These are phyloP conservation scores for Eristalinus aeneus DNA, from an alignment of 2,888 invertebrate genomes.

Conservation along the genomic window DNA sequence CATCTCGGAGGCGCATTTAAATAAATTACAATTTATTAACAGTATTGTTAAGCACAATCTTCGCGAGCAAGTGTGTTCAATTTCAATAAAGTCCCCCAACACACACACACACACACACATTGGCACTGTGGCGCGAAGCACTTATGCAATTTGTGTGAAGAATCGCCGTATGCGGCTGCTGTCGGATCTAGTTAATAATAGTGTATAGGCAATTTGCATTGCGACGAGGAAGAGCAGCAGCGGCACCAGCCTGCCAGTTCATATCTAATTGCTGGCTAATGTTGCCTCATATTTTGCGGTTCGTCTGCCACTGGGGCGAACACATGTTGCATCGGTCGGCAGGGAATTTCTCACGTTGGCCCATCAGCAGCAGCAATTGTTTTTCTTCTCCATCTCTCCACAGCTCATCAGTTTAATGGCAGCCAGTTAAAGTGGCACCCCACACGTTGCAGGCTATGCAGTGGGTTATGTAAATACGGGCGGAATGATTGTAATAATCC, in stretches of 20 bases:
- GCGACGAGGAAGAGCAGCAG: constrained; percentile 28
- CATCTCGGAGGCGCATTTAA: constrained; percentile 44
- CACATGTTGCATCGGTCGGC: constrained; percentile 50
- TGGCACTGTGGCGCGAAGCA: constrained; percentile 10
- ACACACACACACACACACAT: background rate
- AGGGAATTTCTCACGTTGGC: constrained; percentile 62
- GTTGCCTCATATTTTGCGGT: constrained; percentile 69
- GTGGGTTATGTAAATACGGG: constrained; percentile 60
- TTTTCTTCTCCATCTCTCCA: constrained; percentile 15
- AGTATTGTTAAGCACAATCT: constrained; percentile 59
- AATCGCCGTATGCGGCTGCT: constrained; percentile 55
- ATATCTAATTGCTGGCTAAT: constrained; percentile 66
- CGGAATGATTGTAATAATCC: constrained; percentile 43
- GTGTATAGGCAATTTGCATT: constrained; percentile 65
- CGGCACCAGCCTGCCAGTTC: constrained; percentile 12
- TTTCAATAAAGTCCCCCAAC: constrained; percentile 36
- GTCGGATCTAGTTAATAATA: constrained; percentile 64
- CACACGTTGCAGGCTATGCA: background rate
- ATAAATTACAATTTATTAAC: constrained; percentile 67
- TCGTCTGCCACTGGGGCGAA: constrained; percentile 42
- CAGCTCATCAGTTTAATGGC: constrained; percentile 64
- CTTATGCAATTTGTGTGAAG: constrained; percentile 69
- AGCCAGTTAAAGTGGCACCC: constrained; percentile 36
- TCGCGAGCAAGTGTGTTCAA: constrained; percentile 42
- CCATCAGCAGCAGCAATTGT: constrained; percentile 43